Evolutionary conservation across 1,140 invertebrate genomes (phyloP).

Genomic region (Polyergus mexicanus): DNA sequence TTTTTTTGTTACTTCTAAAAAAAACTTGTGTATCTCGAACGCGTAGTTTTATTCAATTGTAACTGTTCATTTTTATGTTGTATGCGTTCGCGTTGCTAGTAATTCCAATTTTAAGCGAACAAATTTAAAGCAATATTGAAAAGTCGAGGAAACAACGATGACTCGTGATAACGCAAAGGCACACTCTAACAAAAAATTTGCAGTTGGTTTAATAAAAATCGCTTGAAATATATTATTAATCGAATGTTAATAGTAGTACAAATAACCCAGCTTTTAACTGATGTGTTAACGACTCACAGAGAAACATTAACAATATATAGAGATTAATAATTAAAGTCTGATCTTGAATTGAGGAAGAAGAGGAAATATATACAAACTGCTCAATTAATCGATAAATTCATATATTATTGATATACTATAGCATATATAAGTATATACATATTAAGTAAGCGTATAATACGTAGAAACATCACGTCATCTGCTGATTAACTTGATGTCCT

Average conservation of each 20-base stretch:
- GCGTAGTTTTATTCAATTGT: neutral
- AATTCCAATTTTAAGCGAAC: neutral
- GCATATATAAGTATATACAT: neutral
- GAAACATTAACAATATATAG: conserved; percentile 13
- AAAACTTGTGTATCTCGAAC: neutral
- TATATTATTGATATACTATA: too few species aligned
- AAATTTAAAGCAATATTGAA: neutral
- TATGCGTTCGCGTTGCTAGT: neutral
- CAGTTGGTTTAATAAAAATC: neutral
- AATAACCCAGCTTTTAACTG: conserved; percentile 20
- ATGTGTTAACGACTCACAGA: neutral
- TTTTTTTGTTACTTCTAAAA: neutral
- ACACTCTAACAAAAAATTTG: neutral
- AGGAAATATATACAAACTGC: too few species aligned
- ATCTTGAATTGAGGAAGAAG: neutral
- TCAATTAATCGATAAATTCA: neutral
- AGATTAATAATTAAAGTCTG: neutral
- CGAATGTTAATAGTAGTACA: neutral
- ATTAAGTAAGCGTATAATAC: neutral
- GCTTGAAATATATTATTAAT: neutral
- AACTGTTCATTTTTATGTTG: neutral
- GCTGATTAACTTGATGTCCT: neutral
- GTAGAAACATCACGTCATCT: neutral
- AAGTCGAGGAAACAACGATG: neutral
- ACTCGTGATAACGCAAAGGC: neutral